Evolutionary conservation across 2,888 invertebrate genomes (phyloP).

Genomic region (Furcula furcula): DNA sequence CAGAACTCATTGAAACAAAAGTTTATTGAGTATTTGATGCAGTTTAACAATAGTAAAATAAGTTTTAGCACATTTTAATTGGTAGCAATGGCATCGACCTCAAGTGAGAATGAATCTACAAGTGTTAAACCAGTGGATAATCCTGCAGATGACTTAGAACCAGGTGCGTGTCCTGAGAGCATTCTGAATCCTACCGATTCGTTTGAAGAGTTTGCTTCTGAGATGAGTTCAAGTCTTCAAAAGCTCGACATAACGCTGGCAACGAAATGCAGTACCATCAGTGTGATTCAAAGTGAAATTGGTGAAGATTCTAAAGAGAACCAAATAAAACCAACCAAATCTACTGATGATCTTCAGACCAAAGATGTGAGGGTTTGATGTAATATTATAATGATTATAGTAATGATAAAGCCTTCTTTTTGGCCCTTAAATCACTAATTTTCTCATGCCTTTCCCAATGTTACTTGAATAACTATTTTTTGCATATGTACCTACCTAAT

Average conservation of each 20-base stretch:
- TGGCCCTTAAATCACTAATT: too few relatives aligned
- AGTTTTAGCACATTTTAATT: slow-evolving; percentile 15
- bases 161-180: slow-evolving; percentile 81
- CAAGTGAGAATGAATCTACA: slow-evolving; percentile 46
- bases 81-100: slow-evolving; percentile 64
- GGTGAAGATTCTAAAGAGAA: slow-evolving; percentile 57
- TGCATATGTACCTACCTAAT: too few relatives aligned
- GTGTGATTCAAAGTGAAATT: slow-evolving; percentile 81
- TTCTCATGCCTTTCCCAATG: too few relatives aligned
- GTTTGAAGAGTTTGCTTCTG: slow-evolving; percentile 85
- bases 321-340: slow-evolving; percentile 53
- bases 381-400: too few relatives aligned
- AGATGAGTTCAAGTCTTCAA: slow-evolving; percentile 84
- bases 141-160: slow-evolving; percentile 57
- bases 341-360: slow-evolving; percentile 61
- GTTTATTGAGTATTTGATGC: slow-evolving; percentile 14
- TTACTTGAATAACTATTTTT: too few relatives aligned
- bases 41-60: slow-evolving; percentile 18
- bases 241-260: slow-evolving; percentile 73
- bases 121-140: slow-evolving; percentile 35
- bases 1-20: slow-evolving; percentile 1
- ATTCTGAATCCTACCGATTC: slow-evolving; percentile 87
- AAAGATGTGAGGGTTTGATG: slow-evolving; percentile 74
- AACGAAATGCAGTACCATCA: slow-evolving; percentile 80
- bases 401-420: too few relatives aligned